phyloP scores from a whole-genome alignment of 2,113 vertebrate species.

The Electrona antarctica region DNA sequence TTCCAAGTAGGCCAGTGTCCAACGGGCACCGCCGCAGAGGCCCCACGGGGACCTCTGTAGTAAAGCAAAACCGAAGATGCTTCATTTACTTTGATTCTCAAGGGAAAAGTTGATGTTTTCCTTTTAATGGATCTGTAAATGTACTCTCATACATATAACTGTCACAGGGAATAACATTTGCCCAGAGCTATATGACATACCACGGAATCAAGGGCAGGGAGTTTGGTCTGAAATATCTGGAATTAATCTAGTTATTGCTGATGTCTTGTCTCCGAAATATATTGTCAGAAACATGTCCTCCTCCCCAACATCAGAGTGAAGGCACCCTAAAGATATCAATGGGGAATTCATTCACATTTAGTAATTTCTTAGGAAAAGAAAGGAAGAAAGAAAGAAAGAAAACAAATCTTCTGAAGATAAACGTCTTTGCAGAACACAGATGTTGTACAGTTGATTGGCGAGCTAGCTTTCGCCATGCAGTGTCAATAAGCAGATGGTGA shows the following conservation, averaged over 20 bases:
- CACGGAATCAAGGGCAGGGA: not conserved
- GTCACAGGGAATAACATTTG: not conserved
- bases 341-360: constrained; percentile 52
- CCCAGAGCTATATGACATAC: not conserved
- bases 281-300: not conserved
- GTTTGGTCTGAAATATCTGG: not conserved
- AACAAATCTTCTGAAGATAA: constrained; percentile 24
- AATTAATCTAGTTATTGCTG: no score
- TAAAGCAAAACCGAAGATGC: no score
- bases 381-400: constrained; percentile 11
- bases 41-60: no score
- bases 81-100: no score
- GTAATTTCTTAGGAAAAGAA: constrained; percentile 41
- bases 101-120: no score
- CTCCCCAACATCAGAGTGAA: not conserved
- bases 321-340: not conserved
- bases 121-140: no score
- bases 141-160: no score
- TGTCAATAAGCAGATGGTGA: constrained; percentile 46
- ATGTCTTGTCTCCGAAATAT: not conserved
- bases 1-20: no score
- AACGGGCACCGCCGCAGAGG: no score
- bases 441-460: constrained; percentile 53
- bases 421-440: no score
- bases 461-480: constrained; percentile 41